A percentile compares a stretch with the other conserved stretches of the same genome.
Evolutionary conservation across 2,797 vertebrate genomes (phyloP).

Genomic region (Mus caroli): DNA sequence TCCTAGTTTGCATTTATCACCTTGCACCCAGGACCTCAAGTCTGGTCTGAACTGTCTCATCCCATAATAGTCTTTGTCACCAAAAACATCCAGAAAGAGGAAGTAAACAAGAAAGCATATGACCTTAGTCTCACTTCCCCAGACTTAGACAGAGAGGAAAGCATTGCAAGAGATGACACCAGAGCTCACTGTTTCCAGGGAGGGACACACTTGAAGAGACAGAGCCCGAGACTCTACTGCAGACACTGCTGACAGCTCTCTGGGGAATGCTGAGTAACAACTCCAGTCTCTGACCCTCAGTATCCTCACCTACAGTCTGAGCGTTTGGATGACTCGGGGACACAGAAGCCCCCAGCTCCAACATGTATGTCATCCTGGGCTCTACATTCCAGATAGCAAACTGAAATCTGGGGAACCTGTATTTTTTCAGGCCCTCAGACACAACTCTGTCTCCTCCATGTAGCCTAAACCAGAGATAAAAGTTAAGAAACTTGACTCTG

Average conservation of each 20-base stretch:
- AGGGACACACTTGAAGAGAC: not conserved
- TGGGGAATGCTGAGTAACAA: not conserved
- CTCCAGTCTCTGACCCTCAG: not conserved
- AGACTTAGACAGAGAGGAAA: not conserved
- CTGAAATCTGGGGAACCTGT: not conserved
- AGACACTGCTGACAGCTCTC: not conserved
- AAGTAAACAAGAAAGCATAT: not conserved
- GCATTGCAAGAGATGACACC: not conserved
- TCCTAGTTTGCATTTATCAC: not conserved
- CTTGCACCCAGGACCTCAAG: not conserved
- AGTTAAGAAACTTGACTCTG: not conserved
- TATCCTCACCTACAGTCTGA: not conserved
- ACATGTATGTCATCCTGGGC: not conserved
- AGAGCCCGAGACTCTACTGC: not conserved
- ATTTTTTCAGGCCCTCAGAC: conserved; percentile 1
- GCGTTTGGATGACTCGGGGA: not conserved
- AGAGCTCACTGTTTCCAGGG: not conserved
- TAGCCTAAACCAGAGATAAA: conserved; percentile 61
- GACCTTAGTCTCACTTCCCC: not conserved
- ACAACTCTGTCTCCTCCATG: not conserved
- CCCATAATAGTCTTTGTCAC: not conserved
- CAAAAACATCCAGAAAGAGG: not conserved
- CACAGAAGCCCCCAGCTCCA: not conserved
- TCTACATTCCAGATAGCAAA: not conserved
- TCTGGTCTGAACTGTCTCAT: not conserved